Conservation (phyloP, 2,888 invertebrate genomes). For the Chymomyza fuscimana region DNA sequence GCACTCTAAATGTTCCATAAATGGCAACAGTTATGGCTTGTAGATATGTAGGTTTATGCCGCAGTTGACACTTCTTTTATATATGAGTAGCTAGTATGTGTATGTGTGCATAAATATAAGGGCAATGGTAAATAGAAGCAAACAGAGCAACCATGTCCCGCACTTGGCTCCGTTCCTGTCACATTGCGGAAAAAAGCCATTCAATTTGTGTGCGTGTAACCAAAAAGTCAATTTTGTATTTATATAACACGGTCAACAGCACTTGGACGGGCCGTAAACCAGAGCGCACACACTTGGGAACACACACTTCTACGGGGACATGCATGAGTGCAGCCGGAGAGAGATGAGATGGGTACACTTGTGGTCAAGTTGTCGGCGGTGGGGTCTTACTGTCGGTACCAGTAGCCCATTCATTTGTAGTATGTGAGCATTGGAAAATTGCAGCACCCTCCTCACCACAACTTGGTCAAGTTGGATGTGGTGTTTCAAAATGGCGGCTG, state of each 20-base stretch:
- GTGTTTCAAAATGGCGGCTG: not conserved
- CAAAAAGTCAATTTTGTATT: slow-evolving; percentile 67
- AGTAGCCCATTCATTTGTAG: slow-evolving; percentile 42
- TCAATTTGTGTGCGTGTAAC: slow-evolving; percentile 10
- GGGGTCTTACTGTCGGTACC: slow-evolving; percentile 30
- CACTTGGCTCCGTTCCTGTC: not conserved
- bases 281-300: slow-evolving; percentile 24
- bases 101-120: not conserved
- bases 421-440: slow-evolving; percentile 16
- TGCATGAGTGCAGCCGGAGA: slow-evolving; percentile 22
- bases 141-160: not conserved
- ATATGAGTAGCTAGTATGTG: too few relatives aligned
- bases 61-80: not conserved
- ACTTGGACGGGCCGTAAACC: slow-evolving; percentile 61
- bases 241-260: slow-evolving; percentile 65
- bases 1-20: not conserved
- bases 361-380: slow-evolving; percentile 58
- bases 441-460: slow-evolving; percentile 25
- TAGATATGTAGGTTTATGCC: not conserved
- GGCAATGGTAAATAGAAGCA: not conserved
- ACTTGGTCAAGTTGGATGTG: slow-evolving; percentile 58
- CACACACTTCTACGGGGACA: slow-evolving; percentile 11
- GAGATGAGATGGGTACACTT: not conserved
- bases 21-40: not conserved
- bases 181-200: not conserved